A percentile compares a stretch with the other conserved stretches of the same genome.
Evolutionary conservation across 2,888 invertebrate species (phyloP).

Genomic region (Gerris lacustris): DNA sequence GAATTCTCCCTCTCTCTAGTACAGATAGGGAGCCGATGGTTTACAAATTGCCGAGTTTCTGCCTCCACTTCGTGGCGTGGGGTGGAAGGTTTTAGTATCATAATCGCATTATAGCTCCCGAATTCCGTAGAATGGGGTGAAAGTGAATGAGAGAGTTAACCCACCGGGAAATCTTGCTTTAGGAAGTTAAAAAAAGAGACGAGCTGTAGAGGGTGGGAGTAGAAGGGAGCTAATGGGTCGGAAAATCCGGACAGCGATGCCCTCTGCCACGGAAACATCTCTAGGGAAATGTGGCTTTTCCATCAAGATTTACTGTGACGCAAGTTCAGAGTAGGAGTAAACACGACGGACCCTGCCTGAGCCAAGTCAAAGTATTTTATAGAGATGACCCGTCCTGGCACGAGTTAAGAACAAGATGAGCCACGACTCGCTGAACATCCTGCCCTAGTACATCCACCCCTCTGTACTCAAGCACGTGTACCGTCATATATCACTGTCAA

Average conservation of each 20-base stretch:
- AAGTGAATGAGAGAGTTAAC: neutral
- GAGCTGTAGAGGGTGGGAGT: neutral
- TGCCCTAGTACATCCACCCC: too few relatives aligned
- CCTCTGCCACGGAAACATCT: neutral
- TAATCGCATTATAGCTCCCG: neutral
- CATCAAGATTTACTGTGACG: neutral
- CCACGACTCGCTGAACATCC: too few relatives aligned
- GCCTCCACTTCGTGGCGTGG: neutral
- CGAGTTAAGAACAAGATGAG: too few relatives aligned
- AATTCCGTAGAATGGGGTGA: neutral
- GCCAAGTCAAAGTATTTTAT: too few relatives aligned
- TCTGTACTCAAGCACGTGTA: too few relatives aligned
- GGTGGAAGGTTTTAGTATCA: neutral
- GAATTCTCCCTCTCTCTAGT: neutral
- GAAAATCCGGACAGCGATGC: neutral
- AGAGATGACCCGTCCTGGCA: too few relatives aligned
- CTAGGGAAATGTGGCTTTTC: neutral
- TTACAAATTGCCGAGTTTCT: neutral
- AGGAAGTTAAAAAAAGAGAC: neutral
- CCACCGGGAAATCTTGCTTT: neutral
- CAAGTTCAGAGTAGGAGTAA: too few relatives aligned
- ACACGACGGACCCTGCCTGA: too few relatives aligned
- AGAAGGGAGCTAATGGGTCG: neutral
- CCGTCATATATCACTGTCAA: too few relatives aligned
- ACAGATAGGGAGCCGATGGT: constrained; percentile 3